Evolutionary conservation across 2,797 vertebrate species (phyloP).

Genomic region (Brotula barbata): DNA sequence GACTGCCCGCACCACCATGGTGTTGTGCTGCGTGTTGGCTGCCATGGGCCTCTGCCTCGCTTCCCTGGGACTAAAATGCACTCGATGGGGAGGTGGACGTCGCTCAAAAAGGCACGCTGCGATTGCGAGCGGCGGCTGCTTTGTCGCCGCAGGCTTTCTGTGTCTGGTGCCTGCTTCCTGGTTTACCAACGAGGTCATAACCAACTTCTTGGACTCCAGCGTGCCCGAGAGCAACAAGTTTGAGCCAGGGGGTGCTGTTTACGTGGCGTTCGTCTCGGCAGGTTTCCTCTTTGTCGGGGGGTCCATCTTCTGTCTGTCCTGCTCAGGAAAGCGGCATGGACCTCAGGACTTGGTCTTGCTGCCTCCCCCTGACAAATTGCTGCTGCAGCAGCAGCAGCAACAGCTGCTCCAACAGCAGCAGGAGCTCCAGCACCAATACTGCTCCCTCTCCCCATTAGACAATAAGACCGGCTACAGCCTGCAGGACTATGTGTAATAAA

Average conservation of each 20-base stretch:
- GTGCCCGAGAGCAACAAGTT: conserved; percentile 92
- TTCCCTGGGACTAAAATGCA: conserved; percentile 91
- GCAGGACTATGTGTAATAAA: conserved; percentile 83
- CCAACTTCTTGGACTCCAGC: conserved; percentile 87
- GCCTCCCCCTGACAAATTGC: conserved; percentile 78
- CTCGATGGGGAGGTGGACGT: conserved; percentile 85
- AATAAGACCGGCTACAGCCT: conserved; percentile 86
- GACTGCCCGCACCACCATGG: conserved; percentile 91
- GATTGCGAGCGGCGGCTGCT: conserved; percentile 87
- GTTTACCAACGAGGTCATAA: conserved; percentile 94
- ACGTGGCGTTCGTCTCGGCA: conserved; percentile 90
- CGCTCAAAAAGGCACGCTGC: conserved; percentile 86
- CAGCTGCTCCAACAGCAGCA: conserved; percentile 79
- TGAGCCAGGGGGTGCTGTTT: conserved; percentile 92
- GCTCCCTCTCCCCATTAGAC: conserved; percentile 83
- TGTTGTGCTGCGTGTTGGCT: conserved; percentile 90
- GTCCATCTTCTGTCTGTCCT: conserved; percentile 90
- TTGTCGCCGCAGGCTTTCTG: conserved; percentile 85
- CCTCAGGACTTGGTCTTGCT: conserved; percentile 80
- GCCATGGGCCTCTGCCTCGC: conserved; percentile 88
- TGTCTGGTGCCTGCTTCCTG: conserved; percentile 91
- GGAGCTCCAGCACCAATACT: conserved; percentile 85
- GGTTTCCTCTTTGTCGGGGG: conserved; percentile 87
- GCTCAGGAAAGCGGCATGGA: conserved; percentile 81
- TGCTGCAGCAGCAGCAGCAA: conserved; percentile 80